A percentile compares a stretch with the other conserved stretches of the same genome.
These are phyloP conservation scores for Fopius arisanus DNA, from an alignment of 1,140 invertebrate genomes.

Conservation along the genomic window DNA sequence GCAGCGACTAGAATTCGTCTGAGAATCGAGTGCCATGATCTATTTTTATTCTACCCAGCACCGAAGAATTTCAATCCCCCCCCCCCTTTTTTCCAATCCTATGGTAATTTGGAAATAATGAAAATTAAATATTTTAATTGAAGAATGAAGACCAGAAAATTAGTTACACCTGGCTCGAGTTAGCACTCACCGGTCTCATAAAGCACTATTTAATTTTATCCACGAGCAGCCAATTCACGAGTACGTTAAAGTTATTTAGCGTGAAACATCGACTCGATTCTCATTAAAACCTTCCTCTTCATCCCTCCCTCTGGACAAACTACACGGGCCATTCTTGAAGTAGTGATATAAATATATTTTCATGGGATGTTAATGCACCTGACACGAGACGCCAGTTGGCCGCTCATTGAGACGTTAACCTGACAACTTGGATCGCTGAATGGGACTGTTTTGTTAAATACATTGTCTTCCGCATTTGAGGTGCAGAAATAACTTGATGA, in stretches of 20 bases:
- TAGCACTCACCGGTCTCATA: conserved; percentile 28
- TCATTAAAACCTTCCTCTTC: conserved; percentile 7
- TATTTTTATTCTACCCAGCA: background rate
- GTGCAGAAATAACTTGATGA: background rate
- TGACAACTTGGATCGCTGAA: background rate
- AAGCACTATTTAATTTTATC: conserved; percentile 16
- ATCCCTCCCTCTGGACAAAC: background rate
- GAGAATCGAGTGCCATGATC: background rate
- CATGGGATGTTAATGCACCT: conserved; percentile 11
- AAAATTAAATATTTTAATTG: background rate
- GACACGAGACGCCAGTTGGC: conserved; percentile 5
- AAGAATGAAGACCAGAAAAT: background rate
- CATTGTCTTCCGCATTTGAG: conserved; percentile 6
- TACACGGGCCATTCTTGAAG: background rate
- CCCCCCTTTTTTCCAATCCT: too few species aligned
- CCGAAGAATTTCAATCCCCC: background rate
- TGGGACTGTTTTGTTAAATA: conserved; percentile 12
- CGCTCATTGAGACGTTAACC: conserved; percentile 11
- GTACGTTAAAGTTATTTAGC: conserved; percentile 12
- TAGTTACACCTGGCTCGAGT: conserved; percentile 21
- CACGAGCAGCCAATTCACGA: conserved; percentile 2
- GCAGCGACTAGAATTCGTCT: background rate
- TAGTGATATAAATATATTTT: conserved; percentile 12
- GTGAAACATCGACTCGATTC: conserved; percentile 11
- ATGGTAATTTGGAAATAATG: too few species aligned